These are phyloP conservation scores for Calameuta idolon DNA, from an alignment of 2,888 invertebrate species.

Conservation along the genomic window DNA sequence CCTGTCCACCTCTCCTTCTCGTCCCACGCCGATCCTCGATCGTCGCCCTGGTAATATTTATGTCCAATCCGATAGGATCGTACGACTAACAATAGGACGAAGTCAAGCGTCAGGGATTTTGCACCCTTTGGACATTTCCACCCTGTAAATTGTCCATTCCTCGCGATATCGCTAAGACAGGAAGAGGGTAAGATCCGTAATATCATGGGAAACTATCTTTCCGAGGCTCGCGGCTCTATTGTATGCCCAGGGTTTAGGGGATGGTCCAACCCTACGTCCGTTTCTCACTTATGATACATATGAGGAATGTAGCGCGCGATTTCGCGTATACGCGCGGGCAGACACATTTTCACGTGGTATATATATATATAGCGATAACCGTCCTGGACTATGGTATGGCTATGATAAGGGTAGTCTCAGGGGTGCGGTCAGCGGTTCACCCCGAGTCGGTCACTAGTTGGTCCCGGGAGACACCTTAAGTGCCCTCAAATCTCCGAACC, in stretches of 20 bases:
- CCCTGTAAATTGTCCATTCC: not conserved
- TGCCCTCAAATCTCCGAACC: conserved; percentile 22
- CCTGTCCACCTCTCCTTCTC: not conserved
- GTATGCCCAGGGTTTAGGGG: not conserved
- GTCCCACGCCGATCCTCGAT: not conserved
- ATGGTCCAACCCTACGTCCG: not conserved
- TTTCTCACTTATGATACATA: not conserved
- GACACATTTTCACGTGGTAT: not conserved
- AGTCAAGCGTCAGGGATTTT: not conserved
- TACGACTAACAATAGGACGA: not conserved
- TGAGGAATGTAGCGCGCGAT: not conserved
- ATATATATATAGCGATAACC: not conserved
- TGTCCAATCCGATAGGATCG: not conserved
- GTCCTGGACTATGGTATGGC: conserved; percentile 1
- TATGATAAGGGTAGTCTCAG: conserved; percentile 18
- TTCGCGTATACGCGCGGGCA: not conserved
- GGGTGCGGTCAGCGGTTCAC: conserved; percentile 17
- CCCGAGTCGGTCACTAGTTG: conserved; percentile 24
- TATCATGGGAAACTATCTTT: not conserved
- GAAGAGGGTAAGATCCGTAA: not conserved
- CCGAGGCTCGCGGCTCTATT: not conserved
- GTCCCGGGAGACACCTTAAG: conserved; percentile 25
- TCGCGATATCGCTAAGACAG: not conserved
- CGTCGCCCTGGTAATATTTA: not conserved
- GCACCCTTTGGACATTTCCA: not conserved